phyloP scores from a whole-genome alignment of 2,797 vertebrate species.

The Hybognathus amarus region DNA sequence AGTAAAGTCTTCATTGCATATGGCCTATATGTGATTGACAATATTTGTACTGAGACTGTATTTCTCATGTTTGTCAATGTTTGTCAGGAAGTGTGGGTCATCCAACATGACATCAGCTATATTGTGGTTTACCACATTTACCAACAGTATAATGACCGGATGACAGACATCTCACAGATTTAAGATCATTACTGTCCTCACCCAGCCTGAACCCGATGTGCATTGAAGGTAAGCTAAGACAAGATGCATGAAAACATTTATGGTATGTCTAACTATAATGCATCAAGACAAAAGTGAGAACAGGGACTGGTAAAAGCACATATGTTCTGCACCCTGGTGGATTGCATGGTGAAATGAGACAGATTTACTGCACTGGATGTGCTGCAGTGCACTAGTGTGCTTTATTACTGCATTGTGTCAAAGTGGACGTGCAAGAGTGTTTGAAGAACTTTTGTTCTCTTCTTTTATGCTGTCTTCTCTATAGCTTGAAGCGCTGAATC shows the following conservation, averaged over 20 bases:
- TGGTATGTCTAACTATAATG: slow-evolving; percentile 4
- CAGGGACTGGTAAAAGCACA: neutral
- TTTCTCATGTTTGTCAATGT: neutral
- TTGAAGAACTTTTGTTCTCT: slow-evolving; percentile 16
- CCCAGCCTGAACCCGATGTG: neutral
- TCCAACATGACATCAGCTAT: neutral
- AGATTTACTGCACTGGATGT: slow-evolving; percentile 2
- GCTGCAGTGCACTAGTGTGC: slow-evolving; percentile 16
- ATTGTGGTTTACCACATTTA: neutral
- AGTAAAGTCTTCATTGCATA: neutral
- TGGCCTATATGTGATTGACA: neutral
- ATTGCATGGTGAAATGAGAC: slow-evolving; percentile 3
- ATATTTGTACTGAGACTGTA: neutral
- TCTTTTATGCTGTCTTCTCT: slow-evolving; percentile 9
- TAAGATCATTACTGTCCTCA: neutral
- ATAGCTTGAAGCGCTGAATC: slow-evolving; percentile 31
- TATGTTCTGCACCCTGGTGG: neutral
- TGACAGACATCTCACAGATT: neutral
- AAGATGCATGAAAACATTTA: neutral
- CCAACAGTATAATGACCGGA: neutral
- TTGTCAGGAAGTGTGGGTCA: neutral
- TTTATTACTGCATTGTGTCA: slow-evolving; percentile 11
- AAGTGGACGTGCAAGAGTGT: neutral
- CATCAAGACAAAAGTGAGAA: neutral
- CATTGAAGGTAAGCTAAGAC: neutral